Conservation (phyloP, 2,113 vertebrate genomes). For the Crocuta crocuta region DNA sequence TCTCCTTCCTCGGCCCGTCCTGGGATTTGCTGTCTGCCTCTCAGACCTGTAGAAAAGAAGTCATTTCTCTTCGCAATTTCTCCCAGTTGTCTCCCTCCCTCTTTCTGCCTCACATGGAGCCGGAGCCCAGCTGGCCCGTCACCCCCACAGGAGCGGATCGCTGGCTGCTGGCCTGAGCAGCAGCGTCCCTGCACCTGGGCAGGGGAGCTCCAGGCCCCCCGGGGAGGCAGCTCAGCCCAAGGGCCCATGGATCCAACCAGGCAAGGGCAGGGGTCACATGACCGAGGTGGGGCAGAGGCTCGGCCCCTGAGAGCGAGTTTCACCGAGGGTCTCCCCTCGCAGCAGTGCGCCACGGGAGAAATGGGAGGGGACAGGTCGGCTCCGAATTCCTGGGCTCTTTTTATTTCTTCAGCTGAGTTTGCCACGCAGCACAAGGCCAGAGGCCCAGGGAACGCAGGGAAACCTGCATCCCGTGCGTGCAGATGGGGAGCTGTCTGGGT, state of each 20-base stretch:
- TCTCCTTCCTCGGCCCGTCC: background rate
- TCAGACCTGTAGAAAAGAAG: background rate
- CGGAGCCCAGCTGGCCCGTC: accelerated
- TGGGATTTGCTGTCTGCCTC: background rate
- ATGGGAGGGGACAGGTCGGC: background rate
- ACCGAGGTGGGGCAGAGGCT: accelerated
- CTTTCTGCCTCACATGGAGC: background rate
- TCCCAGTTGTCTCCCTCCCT: background rate
- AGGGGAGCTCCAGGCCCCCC: background rate
- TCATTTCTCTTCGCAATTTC: background rate
- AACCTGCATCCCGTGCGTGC: accelerated
- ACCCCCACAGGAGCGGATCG: background rate
- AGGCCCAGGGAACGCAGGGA: background rate
- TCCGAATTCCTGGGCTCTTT: background rate
- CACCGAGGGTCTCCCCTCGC: accelerated
- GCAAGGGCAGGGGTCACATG: background rate
- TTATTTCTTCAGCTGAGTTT: background rate
- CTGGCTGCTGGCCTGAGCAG: background rate
- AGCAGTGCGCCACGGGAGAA: background rate
- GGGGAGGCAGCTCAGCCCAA: background rate
- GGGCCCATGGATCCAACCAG: background rate
- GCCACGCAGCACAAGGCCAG: accelerated
- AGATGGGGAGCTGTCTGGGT: accelerated
- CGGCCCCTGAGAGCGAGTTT: no score
- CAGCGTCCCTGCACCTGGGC: accelerated